These are phyloP conservation scores for Pocillopora damicornis DNA, from an alignment of 64 coral and sea anemone genomes.

Conservation along the genomic window DNA sequence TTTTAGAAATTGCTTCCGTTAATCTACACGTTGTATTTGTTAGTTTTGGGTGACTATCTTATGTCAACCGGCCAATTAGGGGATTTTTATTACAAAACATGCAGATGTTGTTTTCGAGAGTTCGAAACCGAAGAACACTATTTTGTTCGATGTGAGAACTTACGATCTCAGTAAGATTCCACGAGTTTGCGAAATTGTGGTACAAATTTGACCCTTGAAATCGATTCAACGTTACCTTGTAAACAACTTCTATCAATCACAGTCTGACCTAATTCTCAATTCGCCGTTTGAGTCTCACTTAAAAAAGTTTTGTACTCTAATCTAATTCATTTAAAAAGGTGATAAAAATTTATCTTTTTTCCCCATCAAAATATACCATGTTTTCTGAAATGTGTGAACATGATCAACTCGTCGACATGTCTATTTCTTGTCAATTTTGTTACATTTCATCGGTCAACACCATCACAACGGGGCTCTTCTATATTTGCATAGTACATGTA, in stretches of 20 bases:
- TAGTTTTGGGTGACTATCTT: conserved; percentile 5
- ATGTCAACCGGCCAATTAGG: conserved; percentile 4
- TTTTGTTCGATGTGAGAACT: neutral
- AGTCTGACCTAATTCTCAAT: no score
- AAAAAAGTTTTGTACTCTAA: no score
- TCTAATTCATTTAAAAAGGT: no score
- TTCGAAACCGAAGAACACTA: neutral
- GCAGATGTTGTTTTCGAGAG: neutral
- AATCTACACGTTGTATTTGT: conserved; percentile 13
- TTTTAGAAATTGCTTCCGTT: conserved; percentile 20
- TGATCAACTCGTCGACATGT: neutral
- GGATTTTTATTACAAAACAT: neutral
- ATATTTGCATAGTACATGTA: neutral
- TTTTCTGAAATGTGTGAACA: neutral
- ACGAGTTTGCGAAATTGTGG: no score
- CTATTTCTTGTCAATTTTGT: neutral
- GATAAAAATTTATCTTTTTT: no score
- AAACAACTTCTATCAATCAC: no score
- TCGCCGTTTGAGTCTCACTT: no score
- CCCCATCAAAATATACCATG: no score
- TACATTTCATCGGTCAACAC: conserved; percentile 3
- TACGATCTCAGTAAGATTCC: neutral
- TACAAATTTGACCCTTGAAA: no score
- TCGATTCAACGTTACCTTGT: no score
- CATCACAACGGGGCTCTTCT: neutral